These are phyloP conservation scores for Diceros bicornis DNA, from an alignment of 2,797 vertebrate species.

Conservation along the genomic window DNA sequence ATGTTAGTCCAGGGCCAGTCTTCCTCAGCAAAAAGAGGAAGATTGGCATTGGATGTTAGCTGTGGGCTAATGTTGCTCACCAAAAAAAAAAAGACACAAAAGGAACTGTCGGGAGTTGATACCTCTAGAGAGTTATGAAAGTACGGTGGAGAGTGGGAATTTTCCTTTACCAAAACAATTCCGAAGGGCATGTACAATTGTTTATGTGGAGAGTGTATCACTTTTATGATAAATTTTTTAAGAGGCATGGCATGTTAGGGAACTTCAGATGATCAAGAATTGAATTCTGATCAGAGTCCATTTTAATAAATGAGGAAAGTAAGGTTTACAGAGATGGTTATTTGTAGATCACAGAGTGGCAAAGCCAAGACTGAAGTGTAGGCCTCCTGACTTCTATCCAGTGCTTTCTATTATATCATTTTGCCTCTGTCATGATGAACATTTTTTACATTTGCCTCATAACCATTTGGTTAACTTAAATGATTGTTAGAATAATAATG, in stretches of 20 bases:
- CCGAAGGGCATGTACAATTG: neutral
- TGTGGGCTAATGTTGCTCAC: no score
- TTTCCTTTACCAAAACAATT: slow-evolving; percentile 51
- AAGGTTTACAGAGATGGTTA: neutral
- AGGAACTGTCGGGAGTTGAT: slow-evolving; percentile 4
- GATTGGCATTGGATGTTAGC: no score
- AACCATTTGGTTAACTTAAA: slow-evolving; percentile 20
- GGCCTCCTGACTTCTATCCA: neutral
- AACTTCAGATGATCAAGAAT: slow-evolving; percentile 31
- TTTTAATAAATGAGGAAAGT: slow-evolving; percentile 62
- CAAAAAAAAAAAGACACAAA: neutral
- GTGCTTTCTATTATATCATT: slow-evolving; percentile 6
- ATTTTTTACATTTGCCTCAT: slow-evolving; percentile 36
- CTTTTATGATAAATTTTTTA: neutral
- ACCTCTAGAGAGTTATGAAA: slow-evolving; percentile 26
- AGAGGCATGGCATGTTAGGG: neutral
- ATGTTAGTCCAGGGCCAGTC: no score
- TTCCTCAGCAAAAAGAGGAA: no score
- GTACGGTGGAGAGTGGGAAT: neutral
- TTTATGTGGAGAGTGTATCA: neutral
- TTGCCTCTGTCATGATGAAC: neutral
- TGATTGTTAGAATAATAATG: slow-evolving; percentile 34
- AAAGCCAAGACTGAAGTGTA: neutral
- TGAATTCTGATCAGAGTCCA: neutral
- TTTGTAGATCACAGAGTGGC: slow-evolving; percentile 27